Evolutionary conservation across 2,797 vertebrate genomes (phyloP), one percentile per base, ranked within the genome.

Genomic region (Anguilla pacifica): DNA sequence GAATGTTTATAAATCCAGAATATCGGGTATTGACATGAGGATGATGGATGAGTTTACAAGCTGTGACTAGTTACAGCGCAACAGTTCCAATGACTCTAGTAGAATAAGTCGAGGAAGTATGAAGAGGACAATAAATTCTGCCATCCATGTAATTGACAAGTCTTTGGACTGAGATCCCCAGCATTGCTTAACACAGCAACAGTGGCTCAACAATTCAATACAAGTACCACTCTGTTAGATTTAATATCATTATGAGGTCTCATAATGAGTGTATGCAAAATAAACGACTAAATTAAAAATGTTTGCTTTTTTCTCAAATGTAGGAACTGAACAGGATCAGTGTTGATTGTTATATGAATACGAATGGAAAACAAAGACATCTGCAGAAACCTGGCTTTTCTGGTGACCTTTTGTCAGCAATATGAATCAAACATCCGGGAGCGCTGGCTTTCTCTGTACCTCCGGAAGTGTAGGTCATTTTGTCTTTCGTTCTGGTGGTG

Each of bases 391-490:
- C 31, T 13, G 22, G 3, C 74, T 77, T 43, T 22, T 43, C 35
- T 43, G 11, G 74, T 77, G 74, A 77, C 74, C 74, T 77, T 77
- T 13, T 39, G 35, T 43, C 39, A 35, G 74, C 74, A 22, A 22
- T 43, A 55, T 49, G 11, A 83, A 31, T 28, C 46, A 84, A 39
- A 84, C 17, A 35, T 5, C 3, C 79, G 22, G 6, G n/a, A 35
- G 17, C 13, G 2, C 51, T 39, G 22, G n/a, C 35, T 57, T 84
- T 22, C 83, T 67, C 43, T 51, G 55, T 83, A 6, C 25, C 77
- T 83, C 53, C 28, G 55, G 86, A 87, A 31, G 64, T 35, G 86
- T 17, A 70, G 64, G 51, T 49, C 82, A 77, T 64, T 57, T n/a
- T 19, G 6, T 59, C 28, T 84, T 51, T 61, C 86, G 39, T 31